These are phyloP conservation scores for Anoncus sp. DNA, from an alignment of 2,888 invertebrate genomes.

Conservation along the genomic window DNA sequence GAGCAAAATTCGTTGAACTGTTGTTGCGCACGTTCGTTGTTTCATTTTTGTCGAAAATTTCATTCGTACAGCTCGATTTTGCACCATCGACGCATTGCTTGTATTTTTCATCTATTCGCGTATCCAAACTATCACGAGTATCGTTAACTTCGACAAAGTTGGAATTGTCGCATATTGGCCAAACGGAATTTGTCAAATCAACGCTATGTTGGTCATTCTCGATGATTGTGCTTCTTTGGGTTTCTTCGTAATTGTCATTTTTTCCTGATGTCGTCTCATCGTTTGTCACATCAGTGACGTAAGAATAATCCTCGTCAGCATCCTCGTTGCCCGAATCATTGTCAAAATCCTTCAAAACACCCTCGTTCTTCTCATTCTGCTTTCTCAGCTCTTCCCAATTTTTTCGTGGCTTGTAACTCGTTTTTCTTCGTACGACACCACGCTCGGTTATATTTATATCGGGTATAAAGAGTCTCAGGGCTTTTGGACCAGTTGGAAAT, in stretches of 20 bases:
- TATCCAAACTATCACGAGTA: slow-evolving; percentile 68
- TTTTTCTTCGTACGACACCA: slow-evolving; percentile 79
- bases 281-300: background rate
- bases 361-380: slow-evolving; percentile 80
- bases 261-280: too few species aligned
- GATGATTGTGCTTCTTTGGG: background rate
- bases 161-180: slow-evolving; percentile 56
- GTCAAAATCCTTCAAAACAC: slow-evolving; percentile 75
- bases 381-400: slow-evolving; percentile 82
- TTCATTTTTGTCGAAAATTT: slow-evolving; percentile 21
- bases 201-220: too few species aligned
- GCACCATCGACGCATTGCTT: slow-evolving; percentile 79
- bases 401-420: slow-evolving; percentile 81
- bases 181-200: slow-evolving; percentile 41
- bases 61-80: slow-evolving; percentile 53
- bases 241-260: background rate
- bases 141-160: slow-evolving; percentile 52
- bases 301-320: slow-evolving; percentile 68
- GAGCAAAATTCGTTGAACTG: too few species aligned
- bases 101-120: slow-evolving; percentile 79
- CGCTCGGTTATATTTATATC: slow-evolving; percentile 82
- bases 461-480: slow-evolving; percentile 83
- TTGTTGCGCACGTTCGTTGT: background rate
- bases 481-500: slow-evolving; percentile 84
- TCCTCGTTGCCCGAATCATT: slow-evolving; percentile 80